Percentiles rank a stretch among this genome's conserved stretches.
Conservation (phyloP, 2,888 invertebrate species). For the Euplagia quadripunctaria region DNA sequence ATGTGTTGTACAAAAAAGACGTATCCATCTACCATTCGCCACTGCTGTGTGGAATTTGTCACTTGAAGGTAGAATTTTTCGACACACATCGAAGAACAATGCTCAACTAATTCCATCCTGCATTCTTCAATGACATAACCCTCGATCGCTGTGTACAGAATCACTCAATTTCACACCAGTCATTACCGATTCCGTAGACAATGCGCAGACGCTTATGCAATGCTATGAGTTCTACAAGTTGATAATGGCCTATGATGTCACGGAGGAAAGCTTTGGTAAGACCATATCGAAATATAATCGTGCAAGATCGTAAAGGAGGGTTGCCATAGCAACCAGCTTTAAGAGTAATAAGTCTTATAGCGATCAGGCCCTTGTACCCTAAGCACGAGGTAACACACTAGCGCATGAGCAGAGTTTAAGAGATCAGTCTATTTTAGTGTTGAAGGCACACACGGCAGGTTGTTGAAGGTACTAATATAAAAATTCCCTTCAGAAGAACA, state of each 20-base stretch:
- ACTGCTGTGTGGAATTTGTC: not conserved
- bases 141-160: slow-evolving; percentile 2
- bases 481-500: no score
- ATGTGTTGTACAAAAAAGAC: no score
- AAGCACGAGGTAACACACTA: no score
- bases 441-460: no score
- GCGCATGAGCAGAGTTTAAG: no score
- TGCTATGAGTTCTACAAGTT: not conserved
- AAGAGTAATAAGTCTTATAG: no score
- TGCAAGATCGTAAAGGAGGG: not conserved
- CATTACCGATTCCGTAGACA: slow-evolving; percentile 33
- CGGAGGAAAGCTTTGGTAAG: not conserved
- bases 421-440: no score
- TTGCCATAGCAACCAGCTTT: no score
- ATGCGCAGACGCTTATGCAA: slow-evolving; percentile 6
- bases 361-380: no score
- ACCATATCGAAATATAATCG: not conserved
- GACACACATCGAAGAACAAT: not conserved
- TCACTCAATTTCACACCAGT: slow-evolving; percentile 16
- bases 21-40: no score
- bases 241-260: not conserved
- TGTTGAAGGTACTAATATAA: no score
- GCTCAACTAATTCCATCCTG: slow-evolving; percentile 13
- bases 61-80: not conserved
- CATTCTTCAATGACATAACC: slow-evolving; percentile 16